Percentiles rank a stretch among this genome's conserved stretches.
Conservation (phyloP, 1,140 invertebrate genomes). For the Ericerus pela region DNA sequence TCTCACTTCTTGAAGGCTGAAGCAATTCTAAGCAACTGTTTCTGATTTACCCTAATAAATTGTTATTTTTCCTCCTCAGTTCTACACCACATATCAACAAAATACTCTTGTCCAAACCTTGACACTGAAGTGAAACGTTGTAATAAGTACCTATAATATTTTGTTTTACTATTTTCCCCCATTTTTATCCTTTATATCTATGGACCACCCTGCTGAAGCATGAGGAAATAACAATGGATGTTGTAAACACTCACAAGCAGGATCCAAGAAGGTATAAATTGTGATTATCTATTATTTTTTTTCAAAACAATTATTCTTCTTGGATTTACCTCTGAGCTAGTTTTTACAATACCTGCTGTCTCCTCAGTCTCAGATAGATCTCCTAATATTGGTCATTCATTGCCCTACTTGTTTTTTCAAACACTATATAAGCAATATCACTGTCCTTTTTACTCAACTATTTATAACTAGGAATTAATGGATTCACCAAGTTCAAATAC, state of each 20-base stretch:
- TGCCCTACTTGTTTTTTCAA: slow-evolving; percentile 6
- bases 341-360: neutral
- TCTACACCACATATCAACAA: slow-evolving; percentile 11
- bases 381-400: slow-evolving; percentile 7
- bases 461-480: neutral
- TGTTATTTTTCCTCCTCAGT: slow-evolving; percentile 5
- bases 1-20: neutral
- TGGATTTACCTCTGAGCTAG: neutral
- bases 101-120: slow-evolving; percentile 5
- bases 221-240: slow-evolving; percentile 5
- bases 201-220: slow-evolving; percentile 4
- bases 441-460: neutral
- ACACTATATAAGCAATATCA: slow-evolving; percentile 3
- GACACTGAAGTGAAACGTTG: neutral
- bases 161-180: neutral
- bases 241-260: slow-evolving; percentile 4
- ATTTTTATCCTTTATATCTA: neutral
- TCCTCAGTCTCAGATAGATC: neutral
- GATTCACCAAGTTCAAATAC: slow-evolving; percentile 1
- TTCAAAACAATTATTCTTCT: slow-evolving; percentile 7
- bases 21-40: too few relatives aligned
- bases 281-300: neutral
- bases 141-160: neutral
- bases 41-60: too few relatives aligned
- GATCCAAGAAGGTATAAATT: slow-evolving; percentile 1